Evolutionary conservation across 2,888 invertebrate genomes (phyloP), one percentile per base, ranked within the genome.

Genomic region (Megaustenia siamemsis): DNA sequence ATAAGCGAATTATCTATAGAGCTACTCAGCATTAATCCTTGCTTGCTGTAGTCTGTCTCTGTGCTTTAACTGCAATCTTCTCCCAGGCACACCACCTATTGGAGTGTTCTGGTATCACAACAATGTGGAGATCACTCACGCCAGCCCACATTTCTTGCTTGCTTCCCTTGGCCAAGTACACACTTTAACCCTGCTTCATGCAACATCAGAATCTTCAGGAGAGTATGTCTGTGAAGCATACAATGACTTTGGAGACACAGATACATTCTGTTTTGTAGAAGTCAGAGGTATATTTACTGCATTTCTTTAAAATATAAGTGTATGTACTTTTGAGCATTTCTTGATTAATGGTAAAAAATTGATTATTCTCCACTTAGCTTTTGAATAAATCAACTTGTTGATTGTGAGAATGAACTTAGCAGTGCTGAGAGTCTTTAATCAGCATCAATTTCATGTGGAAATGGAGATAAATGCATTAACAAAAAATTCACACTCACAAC

Each of bases 21-120:
- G 6, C 45, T 45, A 45, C 45, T 45, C 6, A 10, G 12, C 12
- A 45, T n/a, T 45, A 45, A 12, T 45, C 45, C 45, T 45, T 10
- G 12, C 6, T 45, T 21, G 3, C 8, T 35, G 12, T 60, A 0
- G 38, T 18, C 43, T 32, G 21, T 24, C 28, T 40, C 3, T 43
- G 40, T 40, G 40, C 28, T 75, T 45, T 49, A 60, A 43, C 28
- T 32, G 43, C 43, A 38, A 28, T 66, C 60, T 81, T 32, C 56
- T 24, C 10, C n/a, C 15, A 81, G 95, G 95, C 76, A 94, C 94
- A 66, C 93, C 94, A 82, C 96, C 96, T 4, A 95, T 96, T 88
- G 95, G 95, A 84, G 95, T 96, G 71, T 94, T 95, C 28, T 96
- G 96, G 96, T 95, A 95, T 88, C 96, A 96, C 90, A 96, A 96